These are phyloP conservation scores for Lepus oiostolus DNA, from an alignment of 2,797 vertebrate genomes.

Conservation along the genomic window DNA sequence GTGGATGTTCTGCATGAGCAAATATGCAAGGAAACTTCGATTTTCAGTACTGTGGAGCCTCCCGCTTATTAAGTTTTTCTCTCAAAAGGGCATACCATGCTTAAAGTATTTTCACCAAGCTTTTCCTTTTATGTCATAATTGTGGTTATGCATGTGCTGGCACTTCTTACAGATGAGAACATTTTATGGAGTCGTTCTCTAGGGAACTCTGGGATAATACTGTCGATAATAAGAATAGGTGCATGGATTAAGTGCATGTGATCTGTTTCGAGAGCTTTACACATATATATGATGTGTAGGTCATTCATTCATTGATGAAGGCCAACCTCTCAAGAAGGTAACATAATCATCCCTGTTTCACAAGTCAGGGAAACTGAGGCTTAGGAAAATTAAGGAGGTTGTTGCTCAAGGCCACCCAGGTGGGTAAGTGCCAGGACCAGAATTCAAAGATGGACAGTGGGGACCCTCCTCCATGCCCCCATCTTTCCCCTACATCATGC, in stretches of 20 bases:
- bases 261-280: background rate
- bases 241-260: background rate
- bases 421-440: background rate
- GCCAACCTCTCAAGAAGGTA: background rate
- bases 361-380: background rate
- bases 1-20: background rate
- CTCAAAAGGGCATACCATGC: background rate
- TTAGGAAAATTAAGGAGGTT: background rate
- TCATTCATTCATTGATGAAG: background rate
- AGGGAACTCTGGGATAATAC: background rate
- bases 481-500: too few relatives aligned
- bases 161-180: background rate
- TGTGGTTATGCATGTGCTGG: background rate
- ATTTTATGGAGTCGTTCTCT: background rate
- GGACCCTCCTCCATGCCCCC: accelerated
- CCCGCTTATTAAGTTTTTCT: background rate
- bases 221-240: background rate
- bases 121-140: background rate
- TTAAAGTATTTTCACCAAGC: constrained; percentile 17
- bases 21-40: background rate
- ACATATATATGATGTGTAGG: too few relatives aligned
- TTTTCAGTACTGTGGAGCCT: background rate
- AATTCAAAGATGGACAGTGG: background rate
- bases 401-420: background rate
- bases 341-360: background rate